Percentiles rank a stretch among this genome's conserved stretches.
Evolutionary conservation across 2,113 vertebrate genomes (phyloP).

Genomic region (Podocnemis expansa): DNA sequence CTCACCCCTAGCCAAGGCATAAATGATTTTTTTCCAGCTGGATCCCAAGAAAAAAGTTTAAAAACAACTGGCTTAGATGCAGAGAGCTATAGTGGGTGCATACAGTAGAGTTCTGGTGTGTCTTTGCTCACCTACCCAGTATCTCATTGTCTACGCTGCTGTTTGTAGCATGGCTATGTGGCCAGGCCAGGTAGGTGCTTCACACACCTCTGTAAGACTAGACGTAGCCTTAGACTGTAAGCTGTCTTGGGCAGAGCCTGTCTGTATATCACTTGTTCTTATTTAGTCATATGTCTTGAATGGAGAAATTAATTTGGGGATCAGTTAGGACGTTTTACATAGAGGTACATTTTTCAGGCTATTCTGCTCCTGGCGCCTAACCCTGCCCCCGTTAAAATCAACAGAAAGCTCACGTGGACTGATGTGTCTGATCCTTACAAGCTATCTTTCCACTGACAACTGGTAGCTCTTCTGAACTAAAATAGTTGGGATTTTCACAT

Average conservation of each 20-base stretch:
- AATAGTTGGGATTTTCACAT: not conserved
- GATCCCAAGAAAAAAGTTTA: no score
- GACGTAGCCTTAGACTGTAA: no score
- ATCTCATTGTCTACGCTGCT: not conserved
- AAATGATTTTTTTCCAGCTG: no score
- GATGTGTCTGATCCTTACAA: not conserved
- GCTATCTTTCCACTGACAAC: not conserved
- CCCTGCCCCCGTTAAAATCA: not conserved
- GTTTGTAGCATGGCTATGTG: no score
- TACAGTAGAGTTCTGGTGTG: no score
- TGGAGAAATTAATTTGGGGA: not conserved
- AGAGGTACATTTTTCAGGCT: accelerated
- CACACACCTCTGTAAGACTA: no score
- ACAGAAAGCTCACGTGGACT: not conserved
- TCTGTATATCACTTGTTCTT: not conserved
- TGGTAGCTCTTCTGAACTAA: not conserved
- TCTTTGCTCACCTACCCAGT: not conserved
- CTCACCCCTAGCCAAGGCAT: no score
- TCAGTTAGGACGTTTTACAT: accelerated
- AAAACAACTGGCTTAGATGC: not conserved
- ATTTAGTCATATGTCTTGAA: not conserved
- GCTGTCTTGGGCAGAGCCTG: no score
- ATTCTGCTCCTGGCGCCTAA: accelerated
- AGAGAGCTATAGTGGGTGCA: no score
- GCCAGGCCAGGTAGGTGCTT: no score